phyloP scores from a whole-genome alignment of 2,888 invertebrate genomes.

The Drosophila monieri region DNA sequence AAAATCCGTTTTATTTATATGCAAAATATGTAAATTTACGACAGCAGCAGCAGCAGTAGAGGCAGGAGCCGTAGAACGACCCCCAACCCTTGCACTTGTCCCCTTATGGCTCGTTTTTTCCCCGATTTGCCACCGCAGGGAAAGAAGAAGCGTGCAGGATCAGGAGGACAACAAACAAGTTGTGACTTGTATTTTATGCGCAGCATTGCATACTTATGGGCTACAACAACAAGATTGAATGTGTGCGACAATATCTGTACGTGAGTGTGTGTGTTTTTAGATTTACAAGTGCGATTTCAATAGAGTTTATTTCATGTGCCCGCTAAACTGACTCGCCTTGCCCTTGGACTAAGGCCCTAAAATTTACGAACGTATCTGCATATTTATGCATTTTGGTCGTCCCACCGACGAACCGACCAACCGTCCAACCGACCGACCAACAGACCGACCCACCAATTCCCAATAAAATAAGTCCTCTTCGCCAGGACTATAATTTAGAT shows the following conservation, averaged over 20 bases:
- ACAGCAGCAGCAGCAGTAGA: slow-evolving; percentile 18
- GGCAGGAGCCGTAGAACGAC: neutral
- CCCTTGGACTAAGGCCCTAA: slow-evolving; percentile 34
- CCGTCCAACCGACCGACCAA: too few relatives aligned
- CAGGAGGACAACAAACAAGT: slow-evolving; percentile 50
- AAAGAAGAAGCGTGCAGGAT: slow-evolving; percentile 1
- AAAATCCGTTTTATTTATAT: slow-evolving; percentile 77
- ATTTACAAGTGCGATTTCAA: slow-evolving; percentile 70
- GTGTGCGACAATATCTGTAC: slow-evolving; percentile 6
- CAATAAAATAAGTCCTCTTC: slow-evolving; percentile 22
- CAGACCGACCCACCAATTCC: neutral
- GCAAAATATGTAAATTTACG: slow-evolving; percentile 79
- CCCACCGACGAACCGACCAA: too few relatives aligned
- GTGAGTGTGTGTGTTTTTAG: slow-evolving; percentile 58
- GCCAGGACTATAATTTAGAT: slow-evolving; percentile 68
- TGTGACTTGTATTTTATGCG: slow-evolving; percentile 61
- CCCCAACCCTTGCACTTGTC: slow-evolving; percentile 14
- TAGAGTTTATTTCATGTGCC: slow-evolving; percentile 57
- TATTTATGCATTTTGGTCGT: slow-evolving; percentile 47
- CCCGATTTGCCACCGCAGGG: slow-evolving; percentile 13
- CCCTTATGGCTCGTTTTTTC: neutral
- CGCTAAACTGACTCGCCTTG: slow-evolving; percentile 33
- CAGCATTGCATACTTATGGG: slow-evolving; percentile 66
- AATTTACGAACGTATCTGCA: slow-evolving; percentile 31
- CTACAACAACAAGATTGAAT: slow-evolving; percentile 33